These are phyloP conservation scores for Arion vulgaris DNA, from an alignment of 1,140 invertebrate species.

Conservation along the genomic window DNA sequence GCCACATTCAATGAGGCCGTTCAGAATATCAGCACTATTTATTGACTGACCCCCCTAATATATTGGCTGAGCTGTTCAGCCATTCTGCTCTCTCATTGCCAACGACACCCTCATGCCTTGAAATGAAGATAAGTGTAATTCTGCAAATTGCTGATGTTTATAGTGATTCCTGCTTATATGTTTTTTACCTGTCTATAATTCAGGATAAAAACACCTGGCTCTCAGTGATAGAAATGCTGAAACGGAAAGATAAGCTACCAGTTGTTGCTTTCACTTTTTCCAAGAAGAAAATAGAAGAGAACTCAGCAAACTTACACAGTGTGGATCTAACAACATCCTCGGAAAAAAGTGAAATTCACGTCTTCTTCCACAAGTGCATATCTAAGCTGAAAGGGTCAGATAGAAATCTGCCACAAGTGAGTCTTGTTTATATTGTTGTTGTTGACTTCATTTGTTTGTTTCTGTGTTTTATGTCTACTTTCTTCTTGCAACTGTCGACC, in stretches of 20 bases:
- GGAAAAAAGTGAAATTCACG: constrained; percentile 87
- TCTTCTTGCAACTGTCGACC: too few relatives aligned
- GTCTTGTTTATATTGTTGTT: constrained; percentile 1
- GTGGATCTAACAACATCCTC: constrained; percentile 86
- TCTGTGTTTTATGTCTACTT: too few relatives aligned
- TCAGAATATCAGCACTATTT: too few relatives aligned
- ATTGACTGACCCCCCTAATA: too few relatives aligned
- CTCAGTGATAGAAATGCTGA: constrained; percentile 81
- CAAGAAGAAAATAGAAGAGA: constrained; percentile 88
- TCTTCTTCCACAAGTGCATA: constrained; percentile 88
- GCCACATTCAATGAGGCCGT: too few relatives aligned
- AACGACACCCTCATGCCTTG: too few relatives aligned
- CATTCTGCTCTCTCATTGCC: too few relatives aligned
- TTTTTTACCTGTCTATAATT: too few relatives aligned
- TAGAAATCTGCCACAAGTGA: constrained; percentile 89
- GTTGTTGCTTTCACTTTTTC: constrained; percentile 96
- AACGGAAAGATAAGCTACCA: constrained; percentile 87
- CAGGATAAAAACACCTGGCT: constrained; percentile 80
- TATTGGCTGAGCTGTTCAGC: too few relatives aligned
- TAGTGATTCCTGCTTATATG: too few relatives aligned
- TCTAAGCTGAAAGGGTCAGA: constrained; percentile 88
- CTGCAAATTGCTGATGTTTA: too few relatives aligned
- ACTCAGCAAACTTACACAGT: constrained; percentile 80
- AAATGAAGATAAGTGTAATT: too few relatives aligned
- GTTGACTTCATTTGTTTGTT: neutral